These are phyloP conservation scores for Nothura maculosa DNA, from an alignment of 2,797 vertebrate genomes.

Conservation along the genomic window DNA sequence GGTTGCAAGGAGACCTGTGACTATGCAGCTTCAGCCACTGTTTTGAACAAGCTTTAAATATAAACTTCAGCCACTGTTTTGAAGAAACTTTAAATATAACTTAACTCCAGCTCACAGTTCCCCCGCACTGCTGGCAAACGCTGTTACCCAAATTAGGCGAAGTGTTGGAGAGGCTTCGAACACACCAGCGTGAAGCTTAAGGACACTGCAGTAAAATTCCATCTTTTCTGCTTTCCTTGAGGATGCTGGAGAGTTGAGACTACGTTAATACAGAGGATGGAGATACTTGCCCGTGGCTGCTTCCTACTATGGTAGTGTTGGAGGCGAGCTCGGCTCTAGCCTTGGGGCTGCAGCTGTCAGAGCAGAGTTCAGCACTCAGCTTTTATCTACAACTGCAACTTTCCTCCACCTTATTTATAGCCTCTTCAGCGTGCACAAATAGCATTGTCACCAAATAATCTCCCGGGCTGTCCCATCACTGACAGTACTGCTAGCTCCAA, in stretches of 20 bases:
- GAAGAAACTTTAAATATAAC: background rate
- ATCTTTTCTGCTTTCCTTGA: rapidly evolving
- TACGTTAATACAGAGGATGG: rapidly evolving
- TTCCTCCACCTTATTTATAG: background rate
- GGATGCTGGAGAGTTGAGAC: background rate
- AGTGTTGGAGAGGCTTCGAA: background rate
- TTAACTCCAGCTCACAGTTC: background rate
- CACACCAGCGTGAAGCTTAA: background rate
- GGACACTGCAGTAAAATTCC: background rate
- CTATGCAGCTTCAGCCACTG: background rate
- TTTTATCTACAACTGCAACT: background rate
- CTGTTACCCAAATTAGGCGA: background rate
- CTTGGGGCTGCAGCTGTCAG: background rate
- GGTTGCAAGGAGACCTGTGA: background rate
- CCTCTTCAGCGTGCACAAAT: rapidly evolving
- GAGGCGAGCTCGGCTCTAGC: background rate
- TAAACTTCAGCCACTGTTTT: too few relatives aligned
- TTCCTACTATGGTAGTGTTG: constrained; percentile 60
- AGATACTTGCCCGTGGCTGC: background rate
- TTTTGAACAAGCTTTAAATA: too few relatives aligned
- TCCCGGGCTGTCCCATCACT: rapidly evolving
- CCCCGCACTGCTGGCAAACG: background rate
- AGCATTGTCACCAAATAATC: background rate
- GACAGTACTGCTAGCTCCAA: background rate
- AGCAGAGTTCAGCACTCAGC: rapidly evolving